A percentile compares a stretch with the other conserved stretches of the same genome.
Evolutionary conservation across 2,113 vertebrate species (phyloP).

Genomic region (Typhlomys cinereus): DNA sequence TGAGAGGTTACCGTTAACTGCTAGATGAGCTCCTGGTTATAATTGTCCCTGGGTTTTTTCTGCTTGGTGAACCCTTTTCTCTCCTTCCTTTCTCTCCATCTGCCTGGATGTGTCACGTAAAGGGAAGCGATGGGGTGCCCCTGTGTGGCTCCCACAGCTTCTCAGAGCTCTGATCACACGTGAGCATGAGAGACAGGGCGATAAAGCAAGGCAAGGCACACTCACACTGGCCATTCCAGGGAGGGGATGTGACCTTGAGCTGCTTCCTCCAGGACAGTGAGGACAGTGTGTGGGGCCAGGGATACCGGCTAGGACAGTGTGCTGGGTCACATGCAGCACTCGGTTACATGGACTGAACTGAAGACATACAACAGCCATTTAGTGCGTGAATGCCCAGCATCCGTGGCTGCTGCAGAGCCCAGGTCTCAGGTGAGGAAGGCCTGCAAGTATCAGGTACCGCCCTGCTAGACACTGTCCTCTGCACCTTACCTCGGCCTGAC

Average conservation of each 20-base stretch:
- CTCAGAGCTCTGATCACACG: not conserved
- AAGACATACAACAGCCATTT: not conserved
- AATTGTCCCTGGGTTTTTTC: not conserved
- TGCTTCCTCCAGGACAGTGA: not conserved
- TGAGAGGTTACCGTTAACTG: not conserved
- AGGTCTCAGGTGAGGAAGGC: not conserved
- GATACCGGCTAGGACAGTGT: not conserved
- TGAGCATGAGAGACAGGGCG: not conserved
- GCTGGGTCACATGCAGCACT: accelerated
- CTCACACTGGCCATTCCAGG: not conserved
- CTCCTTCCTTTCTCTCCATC: not conserved
- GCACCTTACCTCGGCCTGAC: constrained; percentile 84
- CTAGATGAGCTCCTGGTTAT: not conserved
- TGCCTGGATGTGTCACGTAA: not conserved
- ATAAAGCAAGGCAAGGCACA: not conserved
- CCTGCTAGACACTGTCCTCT: not conserved
- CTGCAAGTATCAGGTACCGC: not conserved
- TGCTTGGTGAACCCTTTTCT: not conserved
- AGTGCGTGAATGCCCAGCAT: not conserved
- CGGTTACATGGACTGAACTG: accelerated
- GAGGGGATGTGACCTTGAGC: not conserved
- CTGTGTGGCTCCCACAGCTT: not conserved
- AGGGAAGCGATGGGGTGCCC: not conserved
- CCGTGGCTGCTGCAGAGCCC: not conserved
- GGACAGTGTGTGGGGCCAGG: not conserved